Evolutionary conservation across 2,797 vertebrate genomes (phyloP).

Genomic region (Scleropages formosus): DNA sequence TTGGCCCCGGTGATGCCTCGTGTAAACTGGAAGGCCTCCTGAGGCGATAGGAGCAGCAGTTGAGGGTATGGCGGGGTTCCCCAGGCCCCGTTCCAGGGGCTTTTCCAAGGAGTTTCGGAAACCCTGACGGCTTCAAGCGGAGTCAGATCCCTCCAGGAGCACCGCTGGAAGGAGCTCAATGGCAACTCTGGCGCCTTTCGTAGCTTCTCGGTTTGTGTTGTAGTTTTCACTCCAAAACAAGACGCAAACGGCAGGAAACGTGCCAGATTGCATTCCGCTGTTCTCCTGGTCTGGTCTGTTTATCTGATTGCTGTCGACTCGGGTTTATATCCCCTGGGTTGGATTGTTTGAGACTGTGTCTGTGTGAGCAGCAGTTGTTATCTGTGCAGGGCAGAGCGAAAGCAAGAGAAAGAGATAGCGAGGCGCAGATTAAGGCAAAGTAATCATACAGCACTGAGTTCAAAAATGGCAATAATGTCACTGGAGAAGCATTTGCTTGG

Average conservation of each 20-base stretch:
- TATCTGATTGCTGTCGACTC: constrained; percentile 15
- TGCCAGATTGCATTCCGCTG: constrained; percentile 8
- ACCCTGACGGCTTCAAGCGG: not conserved
- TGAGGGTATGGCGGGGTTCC: too few species aligned
- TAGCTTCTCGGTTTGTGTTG: constrained; percentile 16
- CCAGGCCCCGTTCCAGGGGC: not conserved
- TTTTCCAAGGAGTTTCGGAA: not conserved
- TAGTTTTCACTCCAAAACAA: constrained; percentile 8
- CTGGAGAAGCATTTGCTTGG: not conserved
- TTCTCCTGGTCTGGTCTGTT: constrained; percentile 2
- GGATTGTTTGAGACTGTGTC: not conserved
- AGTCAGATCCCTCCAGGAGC: not conserved
- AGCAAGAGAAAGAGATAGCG: constrained; percentile 6
- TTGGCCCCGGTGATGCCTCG: too few species aligned
- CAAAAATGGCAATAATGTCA: not conserved
- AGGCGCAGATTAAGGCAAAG: constrained; percentile 3
- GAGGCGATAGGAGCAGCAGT: not conserved
- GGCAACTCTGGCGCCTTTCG: constrained; percentile 13
- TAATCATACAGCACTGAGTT: not conserved
- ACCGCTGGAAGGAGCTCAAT: constrained; percentile 20
- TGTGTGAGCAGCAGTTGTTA: not conserved
- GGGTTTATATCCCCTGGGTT: not conserved
- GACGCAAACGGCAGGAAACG: constrained; percentile 8
- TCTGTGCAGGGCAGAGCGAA: not conserved
- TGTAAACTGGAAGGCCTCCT: not conserved